Evolutionary conservation across 2,888 invertebrate species (phyloP), one percentile per base, ranked within the genome.

Genomic region (Desoria tigrina): DNA sequence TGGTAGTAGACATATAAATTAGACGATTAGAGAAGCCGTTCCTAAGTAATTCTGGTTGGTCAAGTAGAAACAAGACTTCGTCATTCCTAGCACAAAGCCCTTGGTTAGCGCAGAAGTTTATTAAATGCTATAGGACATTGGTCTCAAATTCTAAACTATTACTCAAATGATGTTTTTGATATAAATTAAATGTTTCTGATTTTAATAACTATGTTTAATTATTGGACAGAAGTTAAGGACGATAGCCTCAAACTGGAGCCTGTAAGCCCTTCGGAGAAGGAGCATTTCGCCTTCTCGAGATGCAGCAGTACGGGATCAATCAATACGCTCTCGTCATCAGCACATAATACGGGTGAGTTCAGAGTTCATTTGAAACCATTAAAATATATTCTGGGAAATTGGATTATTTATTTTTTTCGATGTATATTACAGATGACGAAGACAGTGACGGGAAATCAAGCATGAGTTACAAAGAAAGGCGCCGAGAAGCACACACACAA

Each of bases 401-500:
- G 11, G 7, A 26, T 42, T 23, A 39, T 14, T 9, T 24, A 21
- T 61, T 27, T n/a, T n/a, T n/a, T n/a, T n/a, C n/a, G n/a, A n/a
- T n/a, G n/a, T n/a, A n/a, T 58, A 50, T n/a, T 16, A 56, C 1
- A 82, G 86, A 87, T 79, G 87, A 87, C 76, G 86, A 86, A 77
- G 81, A 80, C 68, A 84, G 85, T 69, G 81, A 80, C 68, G 84
- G 85, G 68, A 85, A 85, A 73, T 84, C 86, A 1, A 84, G 90
- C 1, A 81, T 92, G 65, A 93, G 90, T 78, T 96, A 95, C 80
- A 96, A 94, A 80, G 95, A 97, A 78, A 84, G 96, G 42, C 85
- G 96, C 61, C 84, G 96, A 69, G 95, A 96, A 80, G 96, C 96
- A 4, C 79, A 96, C 96, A 96, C 96, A 0, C 87, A 95, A 83